Evolutionary conservation across 2,888 invertebrate species (phyloP).

Genomic region (Leptinotarsa haldemani): DNA sequence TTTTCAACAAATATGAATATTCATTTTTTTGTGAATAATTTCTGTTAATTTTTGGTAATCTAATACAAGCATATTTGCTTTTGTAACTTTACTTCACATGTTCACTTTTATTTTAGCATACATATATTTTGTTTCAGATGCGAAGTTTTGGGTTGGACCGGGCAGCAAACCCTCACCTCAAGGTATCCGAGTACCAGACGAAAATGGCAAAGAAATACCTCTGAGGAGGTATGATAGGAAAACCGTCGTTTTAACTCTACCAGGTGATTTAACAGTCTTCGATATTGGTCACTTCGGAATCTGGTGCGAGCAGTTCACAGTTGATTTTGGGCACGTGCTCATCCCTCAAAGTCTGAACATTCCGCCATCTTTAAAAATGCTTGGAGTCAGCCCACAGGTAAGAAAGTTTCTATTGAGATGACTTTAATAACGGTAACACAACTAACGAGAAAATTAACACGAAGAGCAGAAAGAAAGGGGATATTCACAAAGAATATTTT

Average conservation of each 20-base stretch:
- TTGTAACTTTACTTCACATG: too few species aligned
- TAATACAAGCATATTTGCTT: too few species aligned
- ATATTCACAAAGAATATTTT: too few species aligned
- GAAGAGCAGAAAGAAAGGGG: too few species aligned
- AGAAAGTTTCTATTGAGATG: slow-evolving; percentile 55
- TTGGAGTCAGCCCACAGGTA: slow-evolving; percentile 95
- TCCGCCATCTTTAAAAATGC: slow-evolving; percentile 92
- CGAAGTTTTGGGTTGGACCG: slow-evolving; percentile 93
- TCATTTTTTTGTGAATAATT: too few species aligned
- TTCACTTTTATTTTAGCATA: too few species aligned
- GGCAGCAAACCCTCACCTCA: slow-evolving; percentile 84
- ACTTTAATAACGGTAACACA: too few species aligned
- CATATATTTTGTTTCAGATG: slow-evolving; percentile 72
- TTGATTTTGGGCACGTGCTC: slow-evolving; percentile 89
- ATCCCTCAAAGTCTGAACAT: slow-evolving; percentile 82
- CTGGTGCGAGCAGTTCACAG: slow-evolving; percentile 94
- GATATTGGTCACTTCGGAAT: slow-evolving; percentile 93
- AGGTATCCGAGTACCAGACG: slow-evolving; percentile 88
- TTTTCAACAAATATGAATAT: too few species aligned
- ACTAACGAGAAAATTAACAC: too few species aligned
- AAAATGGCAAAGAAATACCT: slow-evolving; percentile 87
- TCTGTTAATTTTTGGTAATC: too few species aligned
- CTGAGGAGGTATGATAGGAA: slow-evolving; percentile 85
- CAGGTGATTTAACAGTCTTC: slow-evolving; percentile 89
- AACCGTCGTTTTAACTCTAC: slow-evolving; percentile 89